phyloP scores from a whole-genome alignment of 2,888 invertebrate species.

The Electrophaes corylata region DNA sequence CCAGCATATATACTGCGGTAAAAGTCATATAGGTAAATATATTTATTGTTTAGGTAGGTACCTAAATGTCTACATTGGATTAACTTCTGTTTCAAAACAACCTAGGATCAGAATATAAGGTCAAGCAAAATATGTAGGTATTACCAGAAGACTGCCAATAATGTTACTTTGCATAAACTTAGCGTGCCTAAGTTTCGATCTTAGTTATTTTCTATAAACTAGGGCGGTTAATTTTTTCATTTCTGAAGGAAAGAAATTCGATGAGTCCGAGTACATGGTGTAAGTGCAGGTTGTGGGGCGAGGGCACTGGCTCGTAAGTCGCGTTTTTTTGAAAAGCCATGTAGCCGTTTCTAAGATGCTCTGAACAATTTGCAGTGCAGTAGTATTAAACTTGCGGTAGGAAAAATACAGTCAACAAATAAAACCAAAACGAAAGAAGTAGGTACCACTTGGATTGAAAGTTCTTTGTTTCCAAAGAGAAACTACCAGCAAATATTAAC shows the following conservation, averaged over 20 bases:
- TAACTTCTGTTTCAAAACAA: not conserved
- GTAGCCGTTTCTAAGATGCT: too few relatives aligned
- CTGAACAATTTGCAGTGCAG: too few relatives aligned
- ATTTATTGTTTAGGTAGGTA: not conserved
- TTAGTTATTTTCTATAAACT: too few relatives aligned
- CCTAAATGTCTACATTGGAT: too few relatives aligned
- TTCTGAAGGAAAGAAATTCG: too few relatives aligned
- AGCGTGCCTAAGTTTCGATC: not conserved
- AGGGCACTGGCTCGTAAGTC: too few relatives aligned
- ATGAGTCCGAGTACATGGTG: too few relatives aligned
- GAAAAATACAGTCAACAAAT: not conserved
- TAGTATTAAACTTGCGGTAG: too few relatives aligned
- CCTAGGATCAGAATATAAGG: not conserved
- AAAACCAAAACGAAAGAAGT: not conserved
- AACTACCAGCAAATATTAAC: slow-evolving; percentile 4
- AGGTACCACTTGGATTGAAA: not conserved
- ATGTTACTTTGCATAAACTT: not conserved
- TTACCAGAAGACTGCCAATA: slow-evolving; percentile 1
- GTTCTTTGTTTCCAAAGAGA: not conserved
- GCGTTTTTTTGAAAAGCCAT: too few relatives aligned
- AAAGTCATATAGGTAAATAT: not conserved
- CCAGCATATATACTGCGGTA: slow-evolving; percentile 66
- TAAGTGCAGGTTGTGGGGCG: too few relatives aligned
- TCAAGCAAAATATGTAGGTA: not conserved
- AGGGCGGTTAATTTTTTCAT: too few relatives aligned